Evolutionary conservation across 2,888 invertebrate genomes (phyloP).

Genomic region (Eulithis prunata): DNA sequence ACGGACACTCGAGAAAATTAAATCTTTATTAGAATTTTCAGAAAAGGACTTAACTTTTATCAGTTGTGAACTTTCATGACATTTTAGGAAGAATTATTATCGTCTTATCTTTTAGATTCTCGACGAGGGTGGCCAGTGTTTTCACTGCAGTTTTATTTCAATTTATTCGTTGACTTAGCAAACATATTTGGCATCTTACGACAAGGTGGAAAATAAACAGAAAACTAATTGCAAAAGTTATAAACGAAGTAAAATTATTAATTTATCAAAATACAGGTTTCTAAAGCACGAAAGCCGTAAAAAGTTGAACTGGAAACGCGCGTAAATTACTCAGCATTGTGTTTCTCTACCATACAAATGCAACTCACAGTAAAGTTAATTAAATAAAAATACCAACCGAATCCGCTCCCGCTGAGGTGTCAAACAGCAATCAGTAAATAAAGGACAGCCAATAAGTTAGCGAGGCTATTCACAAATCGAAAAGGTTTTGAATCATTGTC

Average conservation of each 20-base stretch:
- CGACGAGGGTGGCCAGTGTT: slow-evolving; percentile 62
- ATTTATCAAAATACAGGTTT: slow-evolving; percentile 38
- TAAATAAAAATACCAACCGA: slow-evolving; percentile 70
- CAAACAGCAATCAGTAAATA: slow-evolving; percentile 81
- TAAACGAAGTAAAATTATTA: slow-evolving; percentile 7
- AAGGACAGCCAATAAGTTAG: slow-evolving; percentile 81
- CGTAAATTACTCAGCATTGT: slow-evolving; percentile 77
- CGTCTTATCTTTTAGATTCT: slow-evolving; percentile 73
- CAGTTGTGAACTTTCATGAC: slow-evolving; percentile 83
- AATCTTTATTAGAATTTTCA: slow-evolving; percentile 81
- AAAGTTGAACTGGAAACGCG: slow-evolving; percentile 64
- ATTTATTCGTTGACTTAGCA: slow-evolving; percentile 46
- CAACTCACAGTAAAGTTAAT: slow-evolving; percentile 40
- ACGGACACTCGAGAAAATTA: slow-evolving; percentile 74
- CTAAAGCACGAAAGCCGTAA: slow-evolving; percentile 53
- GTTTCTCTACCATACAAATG: slow-evolving; percentile 44
- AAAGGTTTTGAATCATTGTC: slow-evolving; percentile 82
- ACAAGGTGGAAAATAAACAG: not conserved
- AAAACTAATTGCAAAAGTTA: not conserved
- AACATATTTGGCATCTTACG: slow-evolving; percentile 23
- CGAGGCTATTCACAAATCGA: slow-evolving; percentile 76
- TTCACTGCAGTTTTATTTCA: slow-evolving; percentile 71
- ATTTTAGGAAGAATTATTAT: slow-evolving; percentile 82
- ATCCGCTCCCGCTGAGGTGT: slow-evolving; percentile 71
- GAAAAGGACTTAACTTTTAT: slow-evolving; percentile 81